These are phyloP conservation scores for Sarcophaga variegata DNA, from an alignment of 2,888 invertebrate species.

Conservation along the genomic window DNA sequence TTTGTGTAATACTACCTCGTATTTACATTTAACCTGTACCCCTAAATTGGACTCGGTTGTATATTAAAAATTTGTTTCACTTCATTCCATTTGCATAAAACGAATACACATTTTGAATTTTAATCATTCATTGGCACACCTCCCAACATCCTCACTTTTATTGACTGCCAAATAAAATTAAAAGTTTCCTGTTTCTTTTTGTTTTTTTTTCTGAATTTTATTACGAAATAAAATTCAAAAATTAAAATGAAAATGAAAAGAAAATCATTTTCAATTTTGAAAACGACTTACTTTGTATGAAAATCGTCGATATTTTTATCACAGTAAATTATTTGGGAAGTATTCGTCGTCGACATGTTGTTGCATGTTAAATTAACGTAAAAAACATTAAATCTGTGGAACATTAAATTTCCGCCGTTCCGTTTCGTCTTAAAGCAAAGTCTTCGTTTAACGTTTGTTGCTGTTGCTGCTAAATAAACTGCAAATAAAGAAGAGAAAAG, in stretches of 20 bases:
- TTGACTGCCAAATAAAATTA: no score
- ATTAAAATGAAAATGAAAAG: neutral
- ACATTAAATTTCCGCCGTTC: neutral
- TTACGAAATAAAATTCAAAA: neutral
- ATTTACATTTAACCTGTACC: no score
- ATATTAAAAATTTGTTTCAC: no score
- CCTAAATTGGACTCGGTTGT: no score
- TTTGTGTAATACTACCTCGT: no score
- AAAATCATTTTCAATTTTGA: conserved; percentile 7
- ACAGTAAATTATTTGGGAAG: conserved; percentile 66
- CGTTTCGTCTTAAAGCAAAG: neutral
- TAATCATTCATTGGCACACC: no score
- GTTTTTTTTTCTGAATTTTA: no score
- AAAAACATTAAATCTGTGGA: conserved; percentile 20
- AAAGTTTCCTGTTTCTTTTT: no score
- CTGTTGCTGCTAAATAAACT: neutral
- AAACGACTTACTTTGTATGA: conserved; percentile 63
- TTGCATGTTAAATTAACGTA: conserved; percentile 44
- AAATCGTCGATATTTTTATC: conserved; percentile 66
- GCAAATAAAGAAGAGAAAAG: conserved; percentile 3
- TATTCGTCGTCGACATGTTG: conserved; percentile 51
- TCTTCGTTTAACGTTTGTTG: neutral
- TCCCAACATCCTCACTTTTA: no score
- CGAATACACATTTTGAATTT: no score
- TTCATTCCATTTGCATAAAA: no score